These are phyloP conservation scores for Bhutanitis thaidina DNA, from an alignment of 2,888 invertebrate genomes.

Conservation along the genomic window DNA sequence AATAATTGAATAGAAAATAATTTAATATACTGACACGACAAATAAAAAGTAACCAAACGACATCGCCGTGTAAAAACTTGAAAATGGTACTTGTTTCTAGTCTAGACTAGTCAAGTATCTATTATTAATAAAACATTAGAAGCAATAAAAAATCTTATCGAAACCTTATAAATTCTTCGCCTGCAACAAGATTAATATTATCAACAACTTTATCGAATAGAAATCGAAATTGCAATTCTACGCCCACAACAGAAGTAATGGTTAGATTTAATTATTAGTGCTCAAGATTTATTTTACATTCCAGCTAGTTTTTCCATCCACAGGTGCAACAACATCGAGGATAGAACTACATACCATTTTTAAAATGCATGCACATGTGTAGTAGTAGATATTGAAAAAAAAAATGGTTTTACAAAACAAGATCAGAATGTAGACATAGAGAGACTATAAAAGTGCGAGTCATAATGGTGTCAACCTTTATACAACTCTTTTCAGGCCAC, in stretches of 20 bases:
- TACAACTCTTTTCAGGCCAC: no score
- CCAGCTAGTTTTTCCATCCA: background rate
- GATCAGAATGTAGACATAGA: no score
- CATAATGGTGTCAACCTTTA: no score
- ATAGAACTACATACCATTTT: background rate
- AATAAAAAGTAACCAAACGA: no score
- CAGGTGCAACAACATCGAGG: no score
- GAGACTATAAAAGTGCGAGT: no score
- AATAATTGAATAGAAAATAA: no score
- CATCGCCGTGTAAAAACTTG: background rate
- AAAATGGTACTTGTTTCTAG: background rate
- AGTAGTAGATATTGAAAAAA: no score
- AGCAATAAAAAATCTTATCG: background rate
- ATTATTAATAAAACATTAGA: background rate
- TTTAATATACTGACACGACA: no score
- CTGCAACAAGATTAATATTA: background rate
- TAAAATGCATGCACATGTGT: background rate
- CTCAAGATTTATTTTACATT: conserved; percentile 8
- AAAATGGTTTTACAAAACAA: no score
- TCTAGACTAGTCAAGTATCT: background rate
- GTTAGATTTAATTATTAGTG: conserved; percentile 8
- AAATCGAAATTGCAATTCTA: conserved; percentile 4
- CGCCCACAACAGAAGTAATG: background rate
- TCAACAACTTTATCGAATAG: background rate
- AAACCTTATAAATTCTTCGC: background rate